Base-by-base conservation (phyloP, 2,888 invertebrate species). In the Lottia gigantea region DNA sequence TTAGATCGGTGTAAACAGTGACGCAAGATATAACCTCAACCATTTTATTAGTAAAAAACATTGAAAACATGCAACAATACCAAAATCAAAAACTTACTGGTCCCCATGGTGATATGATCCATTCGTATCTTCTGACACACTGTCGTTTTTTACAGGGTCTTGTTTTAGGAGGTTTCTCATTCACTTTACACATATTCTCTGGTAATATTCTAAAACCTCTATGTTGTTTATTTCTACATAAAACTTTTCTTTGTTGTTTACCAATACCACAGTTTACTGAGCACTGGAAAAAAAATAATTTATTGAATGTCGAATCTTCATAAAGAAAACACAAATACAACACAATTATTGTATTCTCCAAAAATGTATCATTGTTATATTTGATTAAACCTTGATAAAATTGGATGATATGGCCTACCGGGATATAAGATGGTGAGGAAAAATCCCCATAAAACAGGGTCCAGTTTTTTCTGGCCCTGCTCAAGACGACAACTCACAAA, bases 211-310 rank as follows among this genome's bases (percentile, higher is more conserved):
- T 70, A 14, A 70, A 64, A 7, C 73, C 70, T 46, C 71, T 68
- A 26, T 62, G 67, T 15, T 77, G 65, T 66, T 76, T 76, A n/a
- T 79, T 75, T 15, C 77, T 74, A 82, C 94, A 94, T 46, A 89
- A 89, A 2, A 93, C 92, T 19, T 90, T 89, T 71, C 93, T 90
- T 0, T 89, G 89, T 83, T 91, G 91, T 72, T 90, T 88, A 1
- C 93, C 93, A 0, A 90, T 89, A 15, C 91, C 91, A 82, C 94
- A 94, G 0, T 92, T 90, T 76, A 90, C 90, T 2, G 93, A 92
- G 87, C 93, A 93, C 79, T 80, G 71, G 7, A 40, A 40, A 40
- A 40, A 11, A 8, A 11, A 40, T 8, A 40, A 40, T 11, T 40
- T 40, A 40, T 8, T 8, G 40, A 40, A 40, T 40, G 40, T 40